Base-by-base conservation (phyloP, 2,113 vertebrate genomes). In the Parus major region DNA sequence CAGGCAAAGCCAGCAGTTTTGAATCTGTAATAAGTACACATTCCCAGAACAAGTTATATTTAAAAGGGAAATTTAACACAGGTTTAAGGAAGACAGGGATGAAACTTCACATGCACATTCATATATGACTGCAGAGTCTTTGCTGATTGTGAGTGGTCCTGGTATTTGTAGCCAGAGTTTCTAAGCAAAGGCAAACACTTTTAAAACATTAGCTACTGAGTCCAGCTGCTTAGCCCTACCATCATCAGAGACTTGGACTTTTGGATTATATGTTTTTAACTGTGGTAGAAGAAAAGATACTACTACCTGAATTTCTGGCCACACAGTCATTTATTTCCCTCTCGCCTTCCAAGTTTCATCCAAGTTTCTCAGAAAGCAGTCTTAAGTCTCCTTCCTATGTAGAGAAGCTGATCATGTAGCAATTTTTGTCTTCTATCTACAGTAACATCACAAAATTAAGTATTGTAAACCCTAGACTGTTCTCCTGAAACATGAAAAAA, bases 41-140 rank as follows among this genome's bases (percentile, higher is more conserved):
- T 1, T 82, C 10, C 41, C 52, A 91, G 41, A 76, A 49, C 0
- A 0, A 33, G 17, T 13, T 23, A 2, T 23, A 41, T 60, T 78
- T 36, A 49, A 24, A 52, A 61, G n/a, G 31, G 64, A 77, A 73
- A 44, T 44, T 21, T 52, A 29, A 19, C 23, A 36, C 12, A 44
- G 3, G 25, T 24, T 36, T 81, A 82, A 73, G 52, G 23, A 80
- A 19, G 25, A 52, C 14, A 60, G 3, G 28, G 31, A 46, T 52
- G 8, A 63, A 81, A 20, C 12, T 56, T 66, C 16, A n/a, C 8
- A 5, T 47, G 22, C 2, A 18, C 0, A 0, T 77, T 70, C 53
- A 36, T 22, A n/a, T 4, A 41, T 49, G 25, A n/a, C 25, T 57
- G 10, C 22, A 86, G 65, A 59, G 19, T 6, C 8, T 83, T 52